These are phyloP conservation scores for Orius insidiosus DNA, from an alignment of 1,140 invertebrate species.

Conservation along the genomic window DNA sequence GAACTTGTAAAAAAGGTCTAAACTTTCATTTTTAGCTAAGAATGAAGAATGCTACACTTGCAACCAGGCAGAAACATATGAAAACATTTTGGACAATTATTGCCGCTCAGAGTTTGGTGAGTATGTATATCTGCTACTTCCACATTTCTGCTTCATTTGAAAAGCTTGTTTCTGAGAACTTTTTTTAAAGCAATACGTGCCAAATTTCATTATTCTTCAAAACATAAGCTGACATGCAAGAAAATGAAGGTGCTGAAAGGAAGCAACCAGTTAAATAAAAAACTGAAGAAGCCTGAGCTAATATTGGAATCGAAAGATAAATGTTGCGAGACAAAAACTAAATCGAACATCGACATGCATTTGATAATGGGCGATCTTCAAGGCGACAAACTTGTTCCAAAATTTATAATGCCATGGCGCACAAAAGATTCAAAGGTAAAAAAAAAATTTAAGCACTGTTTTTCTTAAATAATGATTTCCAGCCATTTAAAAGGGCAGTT, in stretches of 20 bases:
- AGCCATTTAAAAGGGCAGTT: conserved; percentile 27
- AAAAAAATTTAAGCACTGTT: neutral
- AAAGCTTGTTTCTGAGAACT: neutral
- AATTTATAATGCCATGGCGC: conserved; percentile 30
- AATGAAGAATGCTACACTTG: conserved; percentile 33
- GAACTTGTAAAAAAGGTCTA: too few relatives aligned
- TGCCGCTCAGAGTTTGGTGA: conserved; percentile 43
- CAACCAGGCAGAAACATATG: conserved; percentile 41
- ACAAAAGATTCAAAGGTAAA: conserved; percentile 25
- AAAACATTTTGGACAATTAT: conserved; percentile 45
- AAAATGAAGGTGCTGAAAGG: conserved; percentile 27
- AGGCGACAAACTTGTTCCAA: conserved; percentile 27
- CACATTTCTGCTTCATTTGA: neutral
- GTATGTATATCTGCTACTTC: conserved; percentile 17
- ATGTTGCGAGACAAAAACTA: conserved; percentile 25
- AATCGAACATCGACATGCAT: conserved; percentile 22
- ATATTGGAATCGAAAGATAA: conserved; percentile 25
- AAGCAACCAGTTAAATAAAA: conserved; percentile 21
- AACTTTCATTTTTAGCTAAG: neutral
- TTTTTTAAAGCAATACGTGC: conserved; percentile 27
- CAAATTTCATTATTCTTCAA: conserved; percentile 25
- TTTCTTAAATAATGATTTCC: conserved; percentile 14
- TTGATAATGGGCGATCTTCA: conserved; percentile 32
- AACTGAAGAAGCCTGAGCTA: conserved; percentile 24
- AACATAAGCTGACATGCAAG: conserved; percentile 25